Evolutionary conservation across 2,888 invertebrate genomes (phyloP).

Genomic region (Acanthosepion pharaonis): DNA sequence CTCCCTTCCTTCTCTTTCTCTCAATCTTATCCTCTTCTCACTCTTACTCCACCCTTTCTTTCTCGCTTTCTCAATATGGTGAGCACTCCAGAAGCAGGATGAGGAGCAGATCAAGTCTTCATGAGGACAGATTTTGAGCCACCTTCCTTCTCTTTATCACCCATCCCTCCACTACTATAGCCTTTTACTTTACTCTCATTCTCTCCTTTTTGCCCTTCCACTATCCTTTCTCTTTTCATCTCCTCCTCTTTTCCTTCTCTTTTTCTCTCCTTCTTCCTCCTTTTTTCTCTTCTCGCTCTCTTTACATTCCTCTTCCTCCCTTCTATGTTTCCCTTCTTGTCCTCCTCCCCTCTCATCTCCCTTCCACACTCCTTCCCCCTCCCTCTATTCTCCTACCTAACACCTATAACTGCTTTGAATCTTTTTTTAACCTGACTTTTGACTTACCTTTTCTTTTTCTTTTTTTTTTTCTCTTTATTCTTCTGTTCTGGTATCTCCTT

Average conservation of each 20-base stretch:
- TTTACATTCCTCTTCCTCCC: no score
- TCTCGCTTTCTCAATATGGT: no score
- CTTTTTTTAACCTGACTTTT: slow-evolving; percentile 15
- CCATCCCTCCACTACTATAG: not conserved
- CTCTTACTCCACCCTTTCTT: no score
- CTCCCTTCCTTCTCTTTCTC: not conserved
- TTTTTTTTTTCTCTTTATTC: not conserved
- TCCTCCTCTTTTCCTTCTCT: no score
- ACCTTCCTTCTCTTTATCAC: not conserved
- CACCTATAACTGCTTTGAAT: slow-evolving; percentile 16
- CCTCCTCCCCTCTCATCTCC: no score
- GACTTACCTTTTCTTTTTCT: not conserved
- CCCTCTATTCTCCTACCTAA: no score
- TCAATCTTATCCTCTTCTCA: no score
- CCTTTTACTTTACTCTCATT: not conserved
- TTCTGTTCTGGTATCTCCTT: slow-evolving; percentile 35
- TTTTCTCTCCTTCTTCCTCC: not conserved
- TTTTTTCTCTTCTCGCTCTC: not conserved
- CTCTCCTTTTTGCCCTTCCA: not conserved
- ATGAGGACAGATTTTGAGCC: no score
- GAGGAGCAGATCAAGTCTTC: no score
- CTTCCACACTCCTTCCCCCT: not conserved
- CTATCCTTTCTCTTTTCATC: not conserved
- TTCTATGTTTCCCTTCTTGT: not conserved
- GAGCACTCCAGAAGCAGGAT: no score